Evolutionary conservation across 2,888 invertebrate genomes (phyloP), one percentile per base, ranked within the genome.

Genomic region (Macaria notata): DNA sequence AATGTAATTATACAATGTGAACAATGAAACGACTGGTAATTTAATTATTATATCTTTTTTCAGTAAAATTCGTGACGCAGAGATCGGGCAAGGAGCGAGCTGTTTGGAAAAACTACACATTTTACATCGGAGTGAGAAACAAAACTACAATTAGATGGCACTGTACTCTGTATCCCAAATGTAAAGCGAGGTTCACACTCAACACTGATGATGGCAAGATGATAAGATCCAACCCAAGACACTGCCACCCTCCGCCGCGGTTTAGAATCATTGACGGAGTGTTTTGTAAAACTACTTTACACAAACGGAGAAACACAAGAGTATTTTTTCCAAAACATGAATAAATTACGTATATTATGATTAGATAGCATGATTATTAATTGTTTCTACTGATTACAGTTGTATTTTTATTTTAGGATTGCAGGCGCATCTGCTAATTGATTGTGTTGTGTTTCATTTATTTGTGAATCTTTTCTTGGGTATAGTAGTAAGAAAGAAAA

Each of bases 161-260:
- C 8, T 54, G 53, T 42, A 54, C 53, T 0, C 9, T 42, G 42
- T 47, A 58, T 51, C 19, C 71, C 65, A 44, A 36, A 48, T 0
- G 58, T 65, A n/a, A 56, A 57, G 0, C 58, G n/a, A 41, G 43
- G 31, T 54, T 54, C 33, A 47, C 33, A 6, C 46, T 54, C 4
- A 49, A 9, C 9, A 19, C 33, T 9, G 42, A 46, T 7, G 42
- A 36, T 9, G 42, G 31, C 30, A 6, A 42, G 8, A 49, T 49
- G 49, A 36, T n/a, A n/a, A 42, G 43, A 31, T 4, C 31, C 29
- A 43, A 46, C 33, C 31, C 33, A n/a, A 9, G 30, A 9, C 53
- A 54, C 3, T n/a, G 9, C 3, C 54, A 54, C 38, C 42, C 33
- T 4, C 54, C 54, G 8, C 48, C 54, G 38, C 19, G 8, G 1